Conservation (phyloP, 2,113 vertebrate genomes). For the Phylloscopus trochilus region DNA sequence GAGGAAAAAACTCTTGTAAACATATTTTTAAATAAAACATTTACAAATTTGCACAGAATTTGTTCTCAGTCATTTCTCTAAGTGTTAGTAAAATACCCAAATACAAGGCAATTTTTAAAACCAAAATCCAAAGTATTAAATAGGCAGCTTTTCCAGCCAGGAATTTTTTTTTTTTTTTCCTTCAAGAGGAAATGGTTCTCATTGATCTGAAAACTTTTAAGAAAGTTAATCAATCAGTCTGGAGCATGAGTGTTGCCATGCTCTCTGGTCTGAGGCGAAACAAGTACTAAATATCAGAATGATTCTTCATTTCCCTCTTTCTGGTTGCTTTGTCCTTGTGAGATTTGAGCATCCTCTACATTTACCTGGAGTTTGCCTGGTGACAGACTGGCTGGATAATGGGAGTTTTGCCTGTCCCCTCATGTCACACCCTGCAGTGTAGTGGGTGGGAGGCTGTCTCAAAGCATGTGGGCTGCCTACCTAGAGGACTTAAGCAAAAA, state of each 20-base stretch:
- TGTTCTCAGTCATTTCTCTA: neutral
- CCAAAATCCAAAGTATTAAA: neutral
- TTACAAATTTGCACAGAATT: neutral
- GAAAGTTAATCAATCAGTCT: neutral
- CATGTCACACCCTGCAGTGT: rapidly evolving
- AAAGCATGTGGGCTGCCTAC: neutral
- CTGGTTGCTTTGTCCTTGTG: neutral
- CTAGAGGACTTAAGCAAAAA: neutral
- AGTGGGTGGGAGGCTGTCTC: neutral
- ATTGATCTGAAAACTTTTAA: neutral
- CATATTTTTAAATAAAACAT: neutral
- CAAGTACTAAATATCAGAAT: neutral
- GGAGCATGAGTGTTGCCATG: neutral
- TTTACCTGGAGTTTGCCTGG: neutral
- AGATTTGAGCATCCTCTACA: neutral
- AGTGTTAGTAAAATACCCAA: neutral
- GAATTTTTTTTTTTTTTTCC: neutral
- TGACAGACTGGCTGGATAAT: neutral
- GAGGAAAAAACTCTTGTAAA: neutral
- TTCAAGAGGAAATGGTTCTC: neutral
- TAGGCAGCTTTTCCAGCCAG: neutral
- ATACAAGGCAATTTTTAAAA: neutral
- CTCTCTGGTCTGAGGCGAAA: neutral
- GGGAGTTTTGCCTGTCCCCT: neutral
- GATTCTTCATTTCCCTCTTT: neutral